These are phyloP conservation scores for Anguilla anguilla DNA, from an alignment of 2,797 vertebrate species.

Conservation along the genomic window DNA sequence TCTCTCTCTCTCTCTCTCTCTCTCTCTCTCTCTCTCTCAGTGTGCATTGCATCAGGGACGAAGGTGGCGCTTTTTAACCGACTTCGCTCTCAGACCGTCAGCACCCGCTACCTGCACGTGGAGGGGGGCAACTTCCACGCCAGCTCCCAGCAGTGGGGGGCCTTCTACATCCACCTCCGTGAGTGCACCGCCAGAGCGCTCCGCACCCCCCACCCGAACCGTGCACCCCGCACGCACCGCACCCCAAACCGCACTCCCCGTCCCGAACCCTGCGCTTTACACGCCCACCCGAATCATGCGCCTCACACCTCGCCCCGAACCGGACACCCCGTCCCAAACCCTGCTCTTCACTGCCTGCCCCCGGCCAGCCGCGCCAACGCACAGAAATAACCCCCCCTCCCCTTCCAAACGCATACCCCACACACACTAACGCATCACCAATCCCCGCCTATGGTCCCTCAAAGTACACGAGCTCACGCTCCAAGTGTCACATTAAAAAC, in stretches of 20 bases:
- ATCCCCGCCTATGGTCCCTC: too few species aligned
- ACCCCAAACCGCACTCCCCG: neutral
- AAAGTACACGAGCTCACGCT: too few species aligned
- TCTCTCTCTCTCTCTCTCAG: neutral
- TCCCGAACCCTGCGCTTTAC: neutral
- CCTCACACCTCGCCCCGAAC: neutral
- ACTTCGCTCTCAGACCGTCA: slow-evolving; percentile 96
- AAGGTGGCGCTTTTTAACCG: slow-evolving; percentile 98
- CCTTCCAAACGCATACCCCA: neutral
- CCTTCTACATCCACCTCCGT: slow-evolving; percentile 98
- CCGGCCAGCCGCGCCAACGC: too few species aligned
- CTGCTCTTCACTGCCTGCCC: too few species aligned
- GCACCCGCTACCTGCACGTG: slow-evolving; percentile 96
- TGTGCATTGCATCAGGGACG: slow-evolving; percentile 96
- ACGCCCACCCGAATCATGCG: too few species aligned
- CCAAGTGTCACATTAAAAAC: neutral
- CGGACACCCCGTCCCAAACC: too few species aligned
- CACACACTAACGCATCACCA: too few species aligned
- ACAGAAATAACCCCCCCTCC: too few species aligned
- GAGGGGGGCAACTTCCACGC: slow-evolving; percentile 98
- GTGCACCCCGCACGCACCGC: too few species aligned
- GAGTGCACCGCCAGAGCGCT: slow-evolving; percentile 62
- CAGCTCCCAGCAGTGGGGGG: slow-evolving; percentile 98
- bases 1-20: too few species aligned
- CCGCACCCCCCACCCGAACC: neutral